Conservation (phyloP, 2,888 invertebrate species). For the Sphecodes monilicornis region DNA sequence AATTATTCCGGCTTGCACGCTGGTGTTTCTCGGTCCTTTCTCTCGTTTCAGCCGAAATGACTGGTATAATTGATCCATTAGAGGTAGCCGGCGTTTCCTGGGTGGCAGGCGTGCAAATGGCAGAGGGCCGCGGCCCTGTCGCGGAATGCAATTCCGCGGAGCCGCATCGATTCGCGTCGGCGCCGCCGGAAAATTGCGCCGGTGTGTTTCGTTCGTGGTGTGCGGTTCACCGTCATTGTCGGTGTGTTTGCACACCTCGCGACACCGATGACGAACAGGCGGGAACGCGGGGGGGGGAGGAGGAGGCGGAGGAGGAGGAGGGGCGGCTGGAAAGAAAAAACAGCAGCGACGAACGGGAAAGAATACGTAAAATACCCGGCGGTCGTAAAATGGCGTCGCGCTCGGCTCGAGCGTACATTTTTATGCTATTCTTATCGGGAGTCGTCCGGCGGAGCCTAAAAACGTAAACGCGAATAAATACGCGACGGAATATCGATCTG, state of each 20-base stretch:
- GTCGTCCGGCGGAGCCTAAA: conserved; percentile 23
- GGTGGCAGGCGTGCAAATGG: conserved; percentile 19
- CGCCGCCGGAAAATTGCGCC: conserved; percentile 5
- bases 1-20: conserved; percentile 72
- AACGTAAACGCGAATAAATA: conserved; percentile 45
- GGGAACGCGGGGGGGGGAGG: not conserved
- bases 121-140: conserved; percentile 39
- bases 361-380: not conserved
- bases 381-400: conserved; percentile 48
- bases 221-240: not conserved
- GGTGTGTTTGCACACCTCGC: not conserved
- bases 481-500: conserved; percentile 37
- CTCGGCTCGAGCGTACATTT: conserved; percentile 25
- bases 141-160: conserved; percentile 49
- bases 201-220: not conserved
- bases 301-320: not conserved
- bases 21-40: conserved; percentile 37
- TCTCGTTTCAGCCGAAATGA: conserved; percentile 67
- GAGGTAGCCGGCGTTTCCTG: conserved; percentile 64
- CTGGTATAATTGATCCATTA: conserved; percentile 78
- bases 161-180: conserved; percentile 58
- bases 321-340: not conserved
- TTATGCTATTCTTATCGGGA: conserved; percentile 33
- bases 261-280: not conserved
- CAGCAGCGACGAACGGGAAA: not conserved